Evolutionary conservation across 2,113 vertebrate species (phyloP), one percentile per base, ranked within the genome.

Genomic region (Daphoenositta chrysoptera): DNA sequence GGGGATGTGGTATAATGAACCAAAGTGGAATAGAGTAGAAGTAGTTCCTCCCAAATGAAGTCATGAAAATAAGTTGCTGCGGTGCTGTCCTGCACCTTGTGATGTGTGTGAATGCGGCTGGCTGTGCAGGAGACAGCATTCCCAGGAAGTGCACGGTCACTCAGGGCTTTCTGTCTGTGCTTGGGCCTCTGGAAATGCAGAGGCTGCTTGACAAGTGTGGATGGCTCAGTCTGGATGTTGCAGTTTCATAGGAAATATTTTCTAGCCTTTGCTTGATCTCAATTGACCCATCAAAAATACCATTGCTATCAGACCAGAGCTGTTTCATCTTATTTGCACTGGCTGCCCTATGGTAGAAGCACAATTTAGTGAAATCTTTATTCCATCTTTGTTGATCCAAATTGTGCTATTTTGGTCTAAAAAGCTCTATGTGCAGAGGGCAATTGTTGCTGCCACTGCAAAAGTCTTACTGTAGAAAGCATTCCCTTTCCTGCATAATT

Each of bases 31-130:
- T 15, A 57, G 73, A 77, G 31, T 45, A 79, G 53, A 65, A 89
- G n/a, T 53, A 83, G 66, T 90, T 91, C 79, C 72, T 97, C 83
- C 80, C 92, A 92, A 94, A 70, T 89, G 93, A 93, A 95, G 80
- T 92, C 3, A 96, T 86, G 76, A 88, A 92, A 90, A 50, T 86
- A 50, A 94, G 72, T 89, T 61, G 45, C 69, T 39, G 53, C 1
- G n/a, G 83, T 94, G 64, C 72, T 27, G 31, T 81, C 54, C 75
- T 90, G 90, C 71, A 58, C 75, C 79, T 63, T 90, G 82, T 76
- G 54, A 50, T 65, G 63, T 70, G 58, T 56, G 44, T 86, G 71
- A 80, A 58, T 63, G 45, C 20, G 3, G 12, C 73, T 93, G 78
- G 21, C 65, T 78, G 13, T 37, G 66, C 63, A 77, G 70, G 63